These are phyloP conservation scores for Cacatua alba DNA, from an alignment of 2,113 vertebrate genomes.

Conservation along the genomic window DNA sequence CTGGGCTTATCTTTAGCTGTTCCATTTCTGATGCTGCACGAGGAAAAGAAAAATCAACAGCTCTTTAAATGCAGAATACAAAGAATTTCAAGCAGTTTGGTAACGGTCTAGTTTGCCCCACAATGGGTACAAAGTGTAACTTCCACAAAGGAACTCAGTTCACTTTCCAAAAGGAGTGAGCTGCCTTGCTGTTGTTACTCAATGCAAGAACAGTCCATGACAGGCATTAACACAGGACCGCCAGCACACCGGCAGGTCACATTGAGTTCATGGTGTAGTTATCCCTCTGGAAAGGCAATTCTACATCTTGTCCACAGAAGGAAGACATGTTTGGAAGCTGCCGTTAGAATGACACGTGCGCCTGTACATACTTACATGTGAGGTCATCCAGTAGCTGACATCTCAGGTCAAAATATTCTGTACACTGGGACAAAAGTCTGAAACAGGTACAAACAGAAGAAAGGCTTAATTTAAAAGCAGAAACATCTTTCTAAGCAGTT, in stretches of 20 bases:
- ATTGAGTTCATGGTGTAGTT: accelerated
- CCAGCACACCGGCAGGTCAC: neutral
- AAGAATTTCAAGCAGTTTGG: neutral
- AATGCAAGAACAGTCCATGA: neutral
- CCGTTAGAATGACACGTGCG: neutral
- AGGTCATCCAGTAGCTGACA: constrained; percentile 96
- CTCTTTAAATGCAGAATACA: neutral
- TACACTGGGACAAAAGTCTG: constrained; percentile 95
- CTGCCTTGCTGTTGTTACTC: neutral
- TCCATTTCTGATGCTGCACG: constrained; percentile 94
- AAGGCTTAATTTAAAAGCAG: neutral
- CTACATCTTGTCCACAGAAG: neutral
- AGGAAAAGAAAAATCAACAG: neutral
- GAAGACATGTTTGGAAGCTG: neutral
- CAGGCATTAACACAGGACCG: neutral
- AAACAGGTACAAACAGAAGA: constrained; percentile 30
- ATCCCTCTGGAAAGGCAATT: neutral
- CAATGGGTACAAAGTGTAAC: neutral
- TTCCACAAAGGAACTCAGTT: neutral
- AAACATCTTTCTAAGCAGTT: neutral
- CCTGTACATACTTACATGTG: constrained; percentile 85
- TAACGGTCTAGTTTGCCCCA: neutral
- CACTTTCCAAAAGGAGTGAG: neutral
- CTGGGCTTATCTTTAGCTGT: constrained; percentile 90
- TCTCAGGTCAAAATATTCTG: constrained; percentile 96